Base-by-base conservation (phyloP, 2,797 vertebrate species). In the Paedocypris micromegethes region DNA sequence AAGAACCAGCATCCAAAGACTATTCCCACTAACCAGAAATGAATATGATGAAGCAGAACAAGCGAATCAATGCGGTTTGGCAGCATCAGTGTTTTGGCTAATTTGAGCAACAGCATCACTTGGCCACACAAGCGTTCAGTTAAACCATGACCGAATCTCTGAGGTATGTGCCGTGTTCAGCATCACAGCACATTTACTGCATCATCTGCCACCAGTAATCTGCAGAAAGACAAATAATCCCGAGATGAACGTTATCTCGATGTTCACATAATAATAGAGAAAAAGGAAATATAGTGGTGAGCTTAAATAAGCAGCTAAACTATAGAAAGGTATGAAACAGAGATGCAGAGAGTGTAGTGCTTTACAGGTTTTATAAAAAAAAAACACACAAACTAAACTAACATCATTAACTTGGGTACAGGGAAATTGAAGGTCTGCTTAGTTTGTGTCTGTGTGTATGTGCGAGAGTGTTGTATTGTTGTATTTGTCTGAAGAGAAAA, bases 141-240 rank as follows among this genome's bases (percentile, higher is more conserved):
- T 53, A 55, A 23, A 44, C 23, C 40, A 8, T 74, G 61, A 57
- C 43, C 9, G 23, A 57, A 50, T 52, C 42, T 45, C 41, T 9
- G 60, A 51, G 50, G 58, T 60, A 8, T 65, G 53, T 51, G 9
- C 49, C 46, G 44, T 4, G 9, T 64, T 64, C 9, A 9, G 45
- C 5, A 23, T 77, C 59, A 48, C 37, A 57, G 68, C 58, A 53
- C 39, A 56, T 74, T 62, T 72, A 51, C 43, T 45, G 48, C 7
- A 5, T 74, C 40, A 65, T 77, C 64, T 72, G 65, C 62, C 60
- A 43, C 43, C 55, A n/a, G 40, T 53, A 56, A 58, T 62, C 67
- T 59, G 43, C 9, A 7, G 55, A 62, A 64, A 61, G 68, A 38
- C 8, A 8, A 6, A 43, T 60, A 65, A 71, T 68, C 50, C 38